Evolutionary conservation across 2,113 vertebrate species (phyloP).

Genomic region (Dunckerocampus dactyliophorus): DNA sequence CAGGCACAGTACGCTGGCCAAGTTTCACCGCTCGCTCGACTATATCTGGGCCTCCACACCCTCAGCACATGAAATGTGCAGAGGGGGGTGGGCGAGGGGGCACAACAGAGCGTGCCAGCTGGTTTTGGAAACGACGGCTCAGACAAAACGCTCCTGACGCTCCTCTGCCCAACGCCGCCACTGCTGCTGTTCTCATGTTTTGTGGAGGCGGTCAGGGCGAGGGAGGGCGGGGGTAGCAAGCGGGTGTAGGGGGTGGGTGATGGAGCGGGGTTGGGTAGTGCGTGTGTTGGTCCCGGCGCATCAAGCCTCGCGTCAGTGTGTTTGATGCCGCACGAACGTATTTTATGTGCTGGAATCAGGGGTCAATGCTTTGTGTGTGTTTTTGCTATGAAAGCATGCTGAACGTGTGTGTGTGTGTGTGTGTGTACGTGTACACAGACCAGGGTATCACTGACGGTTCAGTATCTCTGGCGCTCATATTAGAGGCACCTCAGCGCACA

Average conservation of each 20-base stretch:
- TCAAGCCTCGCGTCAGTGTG: slow-evolving; percentile 47
- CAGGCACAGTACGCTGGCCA: neutral
- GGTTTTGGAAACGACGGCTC: slow-evolving; percentile 20
- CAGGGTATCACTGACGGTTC: slow-evolving; percentile 67
- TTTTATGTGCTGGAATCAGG: slow-evolving; percentile 9
- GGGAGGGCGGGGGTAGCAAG: slow-evolving; percentile 8
- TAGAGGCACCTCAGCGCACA: slow-evolving; percentile 67
- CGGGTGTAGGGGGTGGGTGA: too few species aligned
- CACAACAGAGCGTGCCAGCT: slow-evolving; percentile 51
- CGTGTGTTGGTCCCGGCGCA: slow-evolving; percentile 47
- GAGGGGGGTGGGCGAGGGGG: too few species aligned
- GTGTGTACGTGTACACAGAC: slow-evolving; percentile 1
- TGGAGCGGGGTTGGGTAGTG: slow-evolving; percentile 6
- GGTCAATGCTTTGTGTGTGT: slow-evolving; percentile 22
- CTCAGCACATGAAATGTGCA: slow-evolving; percentile 26
- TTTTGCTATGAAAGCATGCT: neutral
- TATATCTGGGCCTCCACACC: slow-evolving; percentile 56
- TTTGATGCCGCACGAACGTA: slow-evolving; percentile 23
- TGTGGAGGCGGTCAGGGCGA: slow-evolving; percentile 48
- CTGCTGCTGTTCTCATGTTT: slow-evolving; percentile 36
- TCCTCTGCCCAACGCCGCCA: too few species aligned
- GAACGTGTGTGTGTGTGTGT: slow-evolving; percentile 8
- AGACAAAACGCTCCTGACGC: too few species aligned
- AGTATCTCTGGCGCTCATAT: slow-evolving; percentile 61
- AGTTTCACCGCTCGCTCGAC: slow-evolving; percentile 40